A percentile compares a stretch with the other conserved stretches of the same genome.
Conservation (phyloP, 2,888 invertebrate species). For the Chydorus sphaericus region DNA sequence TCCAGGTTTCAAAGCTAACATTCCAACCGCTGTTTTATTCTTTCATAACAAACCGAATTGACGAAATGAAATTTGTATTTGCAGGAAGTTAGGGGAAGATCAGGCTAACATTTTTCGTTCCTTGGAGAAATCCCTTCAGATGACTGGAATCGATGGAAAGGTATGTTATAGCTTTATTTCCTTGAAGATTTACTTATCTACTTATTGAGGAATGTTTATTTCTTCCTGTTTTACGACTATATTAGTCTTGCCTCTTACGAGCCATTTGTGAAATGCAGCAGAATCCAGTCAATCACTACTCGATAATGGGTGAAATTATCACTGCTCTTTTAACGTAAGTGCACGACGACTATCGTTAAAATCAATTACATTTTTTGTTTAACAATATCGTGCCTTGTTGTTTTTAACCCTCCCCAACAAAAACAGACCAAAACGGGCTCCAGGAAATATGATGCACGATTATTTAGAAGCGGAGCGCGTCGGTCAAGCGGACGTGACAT, state of each 20-base stretch:
- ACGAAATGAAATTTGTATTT: not conserved
- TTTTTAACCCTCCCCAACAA: too few species aligned
- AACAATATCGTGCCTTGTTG: too few species aligned
- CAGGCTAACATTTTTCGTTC: slow-evolving; percentile 16
- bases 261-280: slow-evolving; percentile 18
- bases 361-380: not conserved
- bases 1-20: slow-evolving; percentile 7
- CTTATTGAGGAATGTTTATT: too few species aligned
- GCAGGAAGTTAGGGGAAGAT: slow-evolving; percentile 15
- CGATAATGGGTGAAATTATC: slow-evolving; percentile 16
- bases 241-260: slow-evolving; percentile 17
- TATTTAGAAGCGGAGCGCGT: slow-evolving; percentile 13
- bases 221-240: too few species aligned
- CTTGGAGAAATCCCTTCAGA: slow-evolving; percentile 15
- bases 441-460: slow-evolving; percentile 11
- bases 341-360: too few species aligned
- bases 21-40: not conserved
- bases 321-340: slow-evolving; percentile 16
- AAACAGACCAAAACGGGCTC: slow-evolving; percentile 12
- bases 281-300: slow-evolving; percentile 14
- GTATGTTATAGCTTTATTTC: too few species aligned
- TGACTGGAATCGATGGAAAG: slow-evolving; percentile 17
- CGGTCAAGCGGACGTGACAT: slow-evolving; percentile 8
- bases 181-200: too few species aligned
- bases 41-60: not conserved